phyloP scores from a whole-genome alignment of 2,113 vertebrate genomes.

The Alaudala cheleensis region DNA sequence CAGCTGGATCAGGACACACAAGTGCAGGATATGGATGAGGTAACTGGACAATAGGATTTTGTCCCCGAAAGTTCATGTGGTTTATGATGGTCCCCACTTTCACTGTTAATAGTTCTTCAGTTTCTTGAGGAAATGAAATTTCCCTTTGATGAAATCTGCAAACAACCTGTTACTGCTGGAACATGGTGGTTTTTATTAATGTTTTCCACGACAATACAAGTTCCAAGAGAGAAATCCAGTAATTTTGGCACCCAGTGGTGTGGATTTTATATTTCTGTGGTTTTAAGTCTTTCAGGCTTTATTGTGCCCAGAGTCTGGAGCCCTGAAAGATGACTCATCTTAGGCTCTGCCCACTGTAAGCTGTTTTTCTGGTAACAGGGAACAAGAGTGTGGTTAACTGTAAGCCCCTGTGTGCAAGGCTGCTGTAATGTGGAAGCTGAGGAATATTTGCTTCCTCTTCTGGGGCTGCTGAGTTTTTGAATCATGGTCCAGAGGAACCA shows the following conservation, averaged over 20 bases:
- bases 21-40: slow-evolving; percentile 99
- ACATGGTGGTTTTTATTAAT: neutral
- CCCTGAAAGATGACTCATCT: neutral
- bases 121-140: slow-evolving; percentile 4
- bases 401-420: neutral
- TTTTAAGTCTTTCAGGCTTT: neutral
- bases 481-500: neutral
- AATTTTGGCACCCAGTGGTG: neutral
- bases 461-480: neutral
- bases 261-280: neutral
- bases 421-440: slow-evolving; percentile 33
- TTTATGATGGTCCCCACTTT: neutral
- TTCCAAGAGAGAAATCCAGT: neutral
- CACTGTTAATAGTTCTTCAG: neutral
- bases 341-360: neutral
- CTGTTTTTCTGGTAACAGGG: neutral
- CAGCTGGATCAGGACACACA: slow-evolving; percentile 96
- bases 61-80: neutral
- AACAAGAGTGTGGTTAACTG: neutral
- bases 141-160: neutral
- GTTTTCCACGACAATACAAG: neutral
- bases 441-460: slow-evolving; percentile 15
- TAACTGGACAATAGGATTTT: slow-evolving; percentile 2
- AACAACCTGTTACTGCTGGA: neutral
- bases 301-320: neutral